A percentile compares a stretch with the other conserved stretches of the same genome.
phyloP scores from a whole-genome alignment of 2,888 invertebrate species.

The Aleiodes alternator region DNA sequence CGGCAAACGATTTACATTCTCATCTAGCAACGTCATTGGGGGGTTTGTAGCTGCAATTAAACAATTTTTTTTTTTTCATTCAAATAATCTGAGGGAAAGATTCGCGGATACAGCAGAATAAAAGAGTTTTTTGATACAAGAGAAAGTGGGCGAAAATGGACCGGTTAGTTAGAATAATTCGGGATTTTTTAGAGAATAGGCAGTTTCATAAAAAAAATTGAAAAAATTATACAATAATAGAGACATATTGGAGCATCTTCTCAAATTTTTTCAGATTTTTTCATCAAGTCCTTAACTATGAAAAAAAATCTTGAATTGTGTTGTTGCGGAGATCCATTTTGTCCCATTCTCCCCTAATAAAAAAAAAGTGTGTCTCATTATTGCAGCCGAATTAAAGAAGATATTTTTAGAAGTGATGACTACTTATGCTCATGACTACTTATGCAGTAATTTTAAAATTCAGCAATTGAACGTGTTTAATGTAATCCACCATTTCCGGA shows the following conservation, averaged over 20 bases:
- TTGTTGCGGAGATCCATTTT: too few species aligned
- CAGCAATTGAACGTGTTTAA: not conserved
- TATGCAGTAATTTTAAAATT: not conserved
- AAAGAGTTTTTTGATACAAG: too few species aligned
- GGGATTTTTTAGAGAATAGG: too few species aligned
- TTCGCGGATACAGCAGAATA: not conserved
- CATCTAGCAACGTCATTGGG: constrained; percentile 72
- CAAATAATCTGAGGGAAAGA: constrained; percentile 15
- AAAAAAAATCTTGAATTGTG: too few species aligned
- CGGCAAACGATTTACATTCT: constrained; percentile 71
- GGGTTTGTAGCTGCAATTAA: constrained; percentile 66
- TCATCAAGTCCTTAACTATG: too few species aligned
- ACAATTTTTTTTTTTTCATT: constrained; percentile 25
- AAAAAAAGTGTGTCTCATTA: not conserved
- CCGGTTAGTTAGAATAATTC: too few species aligned
- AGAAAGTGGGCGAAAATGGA: too few species aligned
- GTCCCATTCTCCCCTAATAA: too few species aligned
- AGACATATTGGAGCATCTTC: too few species aligned
- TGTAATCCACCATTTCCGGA: not conserved
- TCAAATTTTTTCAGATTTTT: too few species aligned
- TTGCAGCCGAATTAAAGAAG: not conserved
- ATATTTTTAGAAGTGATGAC: constrained; percentile 33
- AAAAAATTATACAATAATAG: too few species aligned
- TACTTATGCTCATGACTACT: not conserved
- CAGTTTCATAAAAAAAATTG: too few species aligned